Evolutionary conservation across 1,140 invertebrate genomes (phyloP).

Genomic region (Dendrolimus kikuchii): DNA sequence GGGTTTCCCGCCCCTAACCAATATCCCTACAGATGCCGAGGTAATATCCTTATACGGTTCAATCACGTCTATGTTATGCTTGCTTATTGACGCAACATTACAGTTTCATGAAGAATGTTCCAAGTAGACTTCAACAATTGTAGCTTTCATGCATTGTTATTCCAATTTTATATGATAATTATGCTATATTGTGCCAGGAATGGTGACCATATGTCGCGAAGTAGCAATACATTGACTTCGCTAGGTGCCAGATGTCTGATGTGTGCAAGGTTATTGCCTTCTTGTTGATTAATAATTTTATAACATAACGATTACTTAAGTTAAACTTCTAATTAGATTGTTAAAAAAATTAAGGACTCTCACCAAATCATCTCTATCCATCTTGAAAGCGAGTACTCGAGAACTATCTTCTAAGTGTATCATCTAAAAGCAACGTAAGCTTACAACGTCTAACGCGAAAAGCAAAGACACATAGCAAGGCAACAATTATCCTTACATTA

Average conservation of each 20-base stretch:
- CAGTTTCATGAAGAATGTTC: constrained; percentile 1
- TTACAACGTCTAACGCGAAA: constrained; percentile 53
- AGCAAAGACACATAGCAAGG: constrained; percentile 70
- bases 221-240: constrained; percentile 37
- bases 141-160: constrained; percentile 11
- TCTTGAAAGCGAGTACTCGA: constrained; percentile 14
- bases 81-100: constrained; percentile 15
- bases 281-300: constrained; percentile 16
- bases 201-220: constrained; percentile 59
- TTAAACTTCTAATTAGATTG: constrained; percentile 8
- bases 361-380: constrained; percentile 24
- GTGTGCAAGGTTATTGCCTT: constrained; percentile 39
- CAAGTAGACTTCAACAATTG: background rate
- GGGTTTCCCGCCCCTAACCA: constrained; percentile 29
- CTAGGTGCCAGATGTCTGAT: constrained; percentile 48
- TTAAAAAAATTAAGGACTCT: constrained; percentile 15
- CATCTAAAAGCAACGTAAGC: constrained; percentile 55
- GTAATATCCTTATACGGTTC: constrained; percentile 36
- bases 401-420: constrained; percentile 15
- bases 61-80: constrained; percentile 20
- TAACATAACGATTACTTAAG: constrained; percentile 15
- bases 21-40: constrained; percentile 34
- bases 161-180: constrained; percentile 21
- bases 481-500: constrained; percentile 59
- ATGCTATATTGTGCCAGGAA: constrained; percentile 30